Evolutionary conservation across 2,888 invertebrate genomes (phyloP).

Genomic region (Ormyrus pomaceus): DNA sequence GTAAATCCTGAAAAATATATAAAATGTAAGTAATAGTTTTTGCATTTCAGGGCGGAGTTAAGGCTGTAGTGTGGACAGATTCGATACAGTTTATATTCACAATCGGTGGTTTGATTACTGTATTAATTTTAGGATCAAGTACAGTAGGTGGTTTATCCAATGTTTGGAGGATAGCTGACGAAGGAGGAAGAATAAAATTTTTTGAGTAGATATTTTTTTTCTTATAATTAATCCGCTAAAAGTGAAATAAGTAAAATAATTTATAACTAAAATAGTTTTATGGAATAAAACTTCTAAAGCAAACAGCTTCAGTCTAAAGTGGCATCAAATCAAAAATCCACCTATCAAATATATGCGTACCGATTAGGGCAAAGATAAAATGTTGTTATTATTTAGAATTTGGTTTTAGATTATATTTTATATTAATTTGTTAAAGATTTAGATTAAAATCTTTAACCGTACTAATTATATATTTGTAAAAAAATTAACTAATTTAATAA

Average conservation of each 20-base stretch:
- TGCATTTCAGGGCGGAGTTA: conserved; percentile 77
- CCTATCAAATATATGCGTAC: too few relatives aligned
- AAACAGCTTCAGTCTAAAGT: too few relatives aligned
- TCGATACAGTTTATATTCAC: conserved; percentile 80
- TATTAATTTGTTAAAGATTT: too few relatives aligned
- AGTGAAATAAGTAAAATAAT: too few relatives aligned
- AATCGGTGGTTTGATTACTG: conserved; percentile 77
- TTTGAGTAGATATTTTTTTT: conserved; percentile 77
- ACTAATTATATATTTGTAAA: background rate
- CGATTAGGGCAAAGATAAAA: too few relatives aligned
- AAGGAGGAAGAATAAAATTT: conserved; percentile 79
- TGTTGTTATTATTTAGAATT: too few relatives aligned
- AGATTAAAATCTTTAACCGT: too few relatives aligned
- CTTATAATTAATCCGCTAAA: background rate
- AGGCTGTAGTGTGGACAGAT: conserved; percentile 83
- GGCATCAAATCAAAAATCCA: background rate
- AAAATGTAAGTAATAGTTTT: background rate
- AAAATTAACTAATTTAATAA: background rate
- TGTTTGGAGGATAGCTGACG: conserved; percentile 79
- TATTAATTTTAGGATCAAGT: conserved; percentile 79
- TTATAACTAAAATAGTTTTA: too few relatives aligned
- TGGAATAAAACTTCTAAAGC: too few relatives aligned
- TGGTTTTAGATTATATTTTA: too few relatives aligned
- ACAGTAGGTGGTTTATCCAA: conserved; percentile 78
- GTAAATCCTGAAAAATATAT: too few relatives aligned